These are phyloP conservation scores for Papilio polyxenes DNA, from an alignment of 1,140 invertebrate genomes.

Conservation along the genomic window DNA sequence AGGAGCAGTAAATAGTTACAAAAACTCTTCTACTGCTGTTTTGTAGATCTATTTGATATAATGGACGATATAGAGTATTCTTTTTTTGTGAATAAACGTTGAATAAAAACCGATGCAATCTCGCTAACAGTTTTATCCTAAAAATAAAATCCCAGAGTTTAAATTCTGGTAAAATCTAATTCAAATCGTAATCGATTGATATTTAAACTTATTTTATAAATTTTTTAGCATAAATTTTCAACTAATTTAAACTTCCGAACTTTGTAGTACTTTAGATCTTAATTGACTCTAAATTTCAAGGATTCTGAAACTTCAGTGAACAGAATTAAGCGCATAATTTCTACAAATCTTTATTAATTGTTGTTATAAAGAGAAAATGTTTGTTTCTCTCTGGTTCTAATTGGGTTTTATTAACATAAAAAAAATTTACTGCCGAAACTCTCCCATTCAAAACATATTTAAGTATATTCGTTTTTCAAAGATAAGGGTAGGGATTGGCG, in stretches of 20 bases:
- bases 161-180: not conserved
- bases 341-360: constrained; percentile 1
- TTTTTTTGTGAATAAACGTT: not conserved
- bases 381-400: not conserved
- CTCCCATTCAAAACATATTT: too few species aligned
- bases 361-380: not conserved
- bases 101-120: not conserved
- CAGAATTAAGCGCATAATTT: not conserved
- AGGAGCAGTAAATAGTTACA: too few species aligned
- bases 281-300: constrained; percentile 16
- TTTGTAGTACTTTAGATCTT: not conserved
- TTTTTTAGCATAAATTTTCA: not conserved
- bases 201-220: not conserved
- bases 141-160: not conserved
- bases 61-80: not conserved
- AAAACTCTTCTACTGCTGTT: not conserved
- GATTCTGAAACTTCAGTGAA: not conserved
- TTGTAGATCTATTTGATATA: too few species aligned
- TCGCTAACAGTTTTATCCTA: not conserved
- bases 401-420: too few species aligned
- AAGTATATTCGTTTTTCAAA: too few species aligned
- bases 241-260: constrained; percentile 11
- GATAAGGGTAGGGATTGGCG: too few species aligned
- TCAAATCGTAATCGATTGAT: not conserved
- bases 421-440: too few species aligned